phyloP scores from a whole-genome alignment of 2,888 invertebrate genomes.

The Melangyna quadrimaculata region DNA sequence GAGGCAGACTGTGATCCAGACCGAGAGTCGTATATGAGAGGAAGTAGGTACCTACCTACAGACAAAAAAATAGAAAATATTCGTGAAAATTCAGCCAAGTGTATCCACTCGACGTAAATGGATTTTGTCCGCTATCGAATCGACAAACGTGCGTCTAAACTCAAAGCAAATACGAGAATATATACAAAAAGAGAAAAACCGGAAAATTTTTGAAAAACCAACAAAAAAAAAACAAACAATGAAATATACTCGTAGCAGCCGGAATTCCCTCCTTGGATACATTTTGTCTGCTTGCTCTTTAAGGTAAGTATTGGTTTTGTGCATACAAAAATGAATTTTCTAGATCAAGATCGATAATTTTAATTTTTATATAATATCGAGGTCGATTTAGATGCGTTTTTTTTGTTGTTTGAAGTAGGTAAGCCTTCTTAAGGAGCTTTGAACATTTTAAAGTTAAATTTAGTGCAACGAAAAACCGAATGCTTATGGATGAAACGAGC shows the following conservation, averaged over 20 bases:
- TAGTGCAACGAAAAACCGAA: too few species aligned
- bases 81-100: conserved; percentile 31
- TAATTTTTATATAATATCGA: too few species aligned
- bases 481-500: too few species aligned
- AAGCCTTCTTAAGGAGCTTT: too few species aligned
- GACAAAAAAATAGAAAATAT: background rate
- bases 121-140: conserved; percentile 24
- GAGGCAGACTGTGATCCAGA: background rate
- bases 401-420: too few species aligned
- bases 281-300: background rate
- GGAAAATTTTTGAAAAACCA: background rate
- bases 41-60: background rate
- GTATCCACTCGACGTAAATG: conserved; percentile 30
- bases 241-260: background rate
- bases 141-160: conserved; percentile 14
- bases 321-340: background rate
- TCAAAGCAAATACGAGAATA: conserved; percentile 24
- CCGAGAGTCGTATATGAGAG: background rate
- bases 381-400: too few species aligned
- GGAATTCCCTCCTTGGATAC: background rate
- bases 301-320: background rate
- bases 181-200: background rate
- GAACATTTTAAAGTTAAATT: too few species aligned
- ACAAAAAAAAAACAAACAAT: background rate
- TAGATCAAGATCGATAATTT: too few species aligned